phyloP scores from a whole-genome alignment of 1,140 invertebrate genomes.

The Pissodes strobi region DNA sequence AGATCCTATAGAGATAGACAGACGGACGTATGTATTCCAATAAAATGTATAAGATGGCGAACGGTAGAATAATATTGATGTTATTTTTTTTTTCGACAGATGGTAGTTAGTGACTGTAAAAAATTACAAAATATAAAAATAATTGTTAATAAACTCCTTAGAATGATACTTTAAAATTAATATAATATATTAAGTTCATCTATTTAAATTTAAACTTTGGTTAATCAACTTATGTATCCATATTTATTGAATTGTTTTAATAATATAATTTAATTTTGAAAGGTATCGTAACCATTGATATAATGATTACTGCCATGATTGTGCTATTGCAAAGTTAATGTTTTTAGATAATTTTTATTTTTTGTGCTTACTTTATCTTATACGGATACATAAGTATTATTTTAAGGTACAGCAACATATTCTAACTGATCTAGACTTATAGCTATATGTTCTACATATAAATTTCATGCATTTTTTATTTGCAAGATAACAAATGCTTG shows the following conservation, averaged over 20 bases:
- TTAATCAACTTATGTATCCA: conserved; percentile 47
- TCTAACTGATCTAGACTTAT: conserved; percentile 36
- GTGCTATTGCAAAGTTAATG: background rate
- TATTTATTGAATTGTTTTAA: conserved; percentile 20
- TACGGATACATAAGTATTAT: conserved; percentile 42
- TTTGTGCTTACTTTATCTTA: conserved; percentile 17
- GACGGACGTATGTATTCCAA: too few species aligned
- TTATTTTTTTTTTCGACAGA: too few species aligned
- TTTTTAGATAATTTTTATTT: background rate
- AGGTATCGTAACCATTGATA: background rate
- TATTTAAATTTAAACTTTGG: conserved; percentile 51
- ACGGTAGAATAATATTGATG: background rate
- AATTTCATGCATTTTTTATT: conserved; percentile 48
- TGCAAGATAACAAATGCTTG: conserved; percentile 53
- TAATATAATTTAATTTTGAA: background rate
- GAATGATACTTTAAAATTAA: conserved; percentile 27
- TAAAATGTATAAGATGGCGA: too few species aligned
- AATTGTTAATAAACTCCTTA: conserved; percentile 46
- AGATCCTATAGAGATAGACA: too few species aligned
- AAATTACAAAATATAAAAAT: conserved; percentile 54
- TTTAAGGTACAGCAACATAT: conserved; percentile 44
- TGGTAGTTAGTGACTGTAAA: conserved; percentile 40
- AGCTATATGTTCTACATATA: conserved; percentile 34
- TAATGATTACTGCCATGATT: background rate
- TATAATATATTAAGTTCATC: conserved; percentile 46